Base-by-base conservation (phyloP, 2,888 invertebrate genomes). In the Cheilosia vernalis region DNA sequence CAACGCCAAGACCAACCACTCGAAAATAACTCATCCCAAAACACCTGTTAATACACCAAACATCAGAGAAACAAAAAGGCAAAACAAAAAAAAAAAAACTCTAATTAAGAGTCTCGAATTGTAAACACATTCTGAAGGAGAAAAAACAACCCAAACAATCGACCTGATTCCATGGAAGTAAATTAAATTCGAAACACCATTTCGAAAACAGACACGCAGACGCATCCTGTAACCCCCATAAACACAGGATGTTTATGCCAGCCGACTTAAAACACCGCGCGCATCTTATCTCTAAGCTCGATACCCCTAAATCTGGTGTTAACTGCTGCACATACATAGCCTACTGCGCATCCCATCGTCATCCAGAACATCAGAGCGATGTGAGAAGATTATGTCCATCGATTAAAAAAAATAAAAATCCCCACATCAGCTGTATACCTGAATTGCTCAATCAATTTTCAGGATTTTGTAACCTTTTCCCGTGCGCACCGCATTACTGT, bases 241-340 rank as follows among this genome's bases (percentile, higher is more conserved):
- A 84, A 79, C 79, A 84, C 69, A 79, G 83, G 83, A 84, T 84
- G 83, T 84, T 84, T 84, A 84, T 74, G 74, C 64, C 67, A 74
- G 37, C 40, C 55, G 61, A 44, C 61, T 30, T 49, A 17, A 44
- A 60, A 64, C 66, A 61, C 42, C 53, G 24, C 9, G 21, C 21
- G 10, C 42, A 27, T 30, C 17, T 13, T 13, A 19, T 24, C 7
- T 21, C 17, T 49, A 70, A 37, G 37, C 30, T 30, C 7, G 53
- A 64, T 17, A 58, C 40, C 42, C 61, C 53, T 47, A 60, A 70
- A 83, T 83, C 72, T 70, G 77, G 60, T 77, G 66, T 82, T 77
- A 77, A 77, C 70, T 77, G 42, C 60, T 60, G 64, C 37, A 60
- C 37, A 61, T 6, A 27, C 27, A 27, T 6, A 27, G 24, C 24